Conservation (phyloP, 2,888 invertebrate species). For the Agrotis clavis region DNA sequence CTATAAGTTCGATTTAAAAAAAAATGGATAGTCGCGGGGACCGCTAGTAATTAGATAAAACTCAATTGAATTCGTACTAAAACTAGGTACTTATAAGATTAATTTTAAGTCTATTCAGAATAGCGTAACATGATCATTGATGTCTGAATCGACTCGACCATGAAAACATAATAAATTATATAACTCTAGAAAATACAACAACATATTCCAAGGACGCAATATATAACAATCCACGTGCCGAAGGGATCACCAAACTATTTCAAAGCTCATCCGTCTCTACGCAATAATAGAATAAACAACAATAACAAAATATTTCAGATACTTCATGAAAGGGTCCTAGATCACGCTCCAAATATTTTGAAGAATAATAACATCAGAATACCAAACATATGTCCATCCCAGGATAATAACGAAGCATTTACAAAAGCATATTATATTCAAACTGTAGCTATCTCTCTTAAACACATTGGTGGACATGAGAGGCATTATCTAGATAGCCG, state of each 20-base stretch:
- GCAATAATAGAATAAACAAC: constrained; percentile 46
- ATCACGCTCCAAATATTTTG: constrained; percentile 57
- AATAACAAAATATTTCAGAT: constrained; percentile 57
- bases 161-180: not conserved
- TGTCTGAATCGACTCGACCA: not conserved
- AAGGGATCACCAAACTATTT: constrained; percentile 26
- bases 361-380: constrained; percentile 59
- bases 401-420: constrained; percentile 54
- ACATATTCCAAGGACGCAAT: constrained; percentile 11
- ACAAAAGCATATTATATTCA: constrained; percentile 56
- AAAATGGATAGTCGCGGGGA: too few relatives aligned
- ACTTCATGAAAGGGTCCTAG: constrained; percentile 60
- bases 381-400: constrained; percentile 55
- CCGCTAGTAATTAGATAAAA: too few relatives aligned
- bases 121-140: not conserved
- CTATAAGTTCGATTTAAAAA: too few relatives aligned
- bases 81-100: not conserved
- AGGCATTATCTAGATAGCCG: constrained; percentile 51
- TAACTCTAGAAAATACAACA: not conserved
- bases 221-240: constrained; percentile 33
- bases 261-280: constrained; percentile 26
- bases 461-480: constrained; percentile 38
- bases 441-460: constrained; percentile 45
- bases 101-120: not conserved
- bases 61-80: too few relatives aligned